Base-by-base conservation (phyloP, 2,888 invertebrate species). In the Platycheirus rosarum region DNA sequence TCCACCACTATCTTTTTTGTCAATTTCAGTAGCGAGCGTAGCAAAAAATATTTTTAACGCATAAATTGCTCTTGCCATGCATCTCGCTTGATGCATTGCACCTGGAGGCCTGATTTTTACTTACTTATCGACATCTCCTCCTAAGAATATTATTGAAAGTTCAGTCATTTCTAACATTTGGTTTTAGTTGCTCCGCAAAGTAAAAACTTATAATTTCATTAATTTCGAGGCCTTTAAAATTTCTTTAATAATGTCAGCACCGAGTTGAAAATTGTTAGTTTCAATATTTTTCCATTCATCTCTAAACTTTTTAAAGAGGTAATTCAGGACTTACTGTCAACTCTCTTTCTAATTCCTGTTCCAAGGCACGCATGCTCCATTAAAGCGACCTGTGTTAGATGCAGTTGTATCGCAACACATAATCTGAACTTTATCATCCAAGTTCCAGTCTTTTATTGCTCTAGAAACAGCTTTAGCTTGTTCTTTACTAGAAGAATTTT, bases 41-140 rank as follows among this genome's bases (percentile, higher is more conserved):
- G 57, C 51, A 23, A 84, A 63, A 11, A 18, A 60, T 70, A 82
- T 85, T 78, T 85, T 87, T 37, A 86, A 46, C n/a, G 77, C 74
- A 66, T 87, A 86, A 73, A 86, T 86, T 7, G 86, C 85, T 85
- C 84, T 86, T 46, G 84, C 82, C 85, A 87, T 86, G 85, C 86
- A 87, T 49, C 85, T 63, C 44, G 86, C 86, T 84, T 86, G 73
- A 29, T 87, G 86, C 77, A 86, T 74, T 3, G 74, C 77, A 37
- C 77, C 84, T 51, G 84, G 80, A 60, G 84, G 76, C 29, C 70
- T 35, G 8, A 79, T 69, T 71, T 76, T 76, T 2, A 73, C 40
- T 70, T 70, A 65, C 37, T 29, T 9, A 5, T 73, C 65, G 13
- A 13, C 53, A 69, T 73, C 66, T 49, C 69, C 65, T 8, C 69